phyloP scores from a whole-genome alignment of 2,888 invertebrate genomes.

The Campoplex nolae region DNA sequence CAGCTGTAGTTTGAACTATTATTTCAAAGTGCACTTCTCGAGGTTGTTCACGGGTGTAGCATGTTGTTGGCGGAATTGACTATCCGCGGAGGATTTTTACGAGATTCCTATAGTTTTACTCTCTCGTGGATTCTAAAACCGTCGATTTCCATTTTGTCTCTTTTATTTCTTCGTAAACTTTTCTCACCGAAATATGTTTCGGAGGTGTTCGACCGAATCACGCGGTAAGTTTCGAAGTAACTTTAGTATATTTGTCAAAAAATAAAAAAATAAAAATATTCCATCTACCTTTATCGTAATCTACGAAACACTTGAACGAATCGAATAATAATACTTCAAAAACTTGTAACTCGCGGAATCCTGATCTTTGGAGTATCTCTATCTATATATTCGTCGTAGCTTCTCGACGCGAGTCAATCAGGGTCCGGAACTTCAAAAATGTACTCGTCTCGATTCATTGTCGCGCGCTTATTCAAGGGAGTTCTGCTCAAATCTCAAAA shows the following conservation, averaged over 20 bases:
- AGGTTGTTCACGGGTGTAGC: not conserved
- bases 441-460: too few relatives aligned
- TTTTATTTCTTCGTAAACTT: not conserved
- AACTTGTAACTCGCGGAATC: not conserved
- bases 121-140: not conserved
- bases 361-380: too few relatives aligned
- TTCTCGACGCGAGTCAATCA: too few relatives aligned
- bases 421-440: too few relatives aligned
- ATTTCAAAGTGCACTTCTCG: constrained; percentile 2
- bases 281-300: too few relatives aligned
- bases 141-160: not conserved
- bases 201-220: not conserved
- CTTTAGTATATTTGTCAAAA: not conserved
- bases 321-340: not conserved
- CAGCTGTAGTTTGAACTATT: not conserved
- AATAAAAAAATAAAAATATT: too few relatives aligned
- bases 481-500: too few relatives aligned
- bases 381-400: too few relatives aligned
- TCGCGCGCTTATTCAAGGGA: too few relatives aligned
- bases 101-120: not conserved
- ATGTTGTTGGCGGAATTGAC: not conserved
- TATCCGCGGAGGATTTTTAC: not conserved
- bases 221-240: not conserved
- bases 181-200: not conserved
- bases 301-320: too few relatives aligned